Percentiles rank a stretch among this genome's conserved stretches.
These are phyloP conservation scores for Chelidonichthys spinosus DNA, from an alignment of 2,797 vertebrate species.

Conservation along the genomic window DNA sequence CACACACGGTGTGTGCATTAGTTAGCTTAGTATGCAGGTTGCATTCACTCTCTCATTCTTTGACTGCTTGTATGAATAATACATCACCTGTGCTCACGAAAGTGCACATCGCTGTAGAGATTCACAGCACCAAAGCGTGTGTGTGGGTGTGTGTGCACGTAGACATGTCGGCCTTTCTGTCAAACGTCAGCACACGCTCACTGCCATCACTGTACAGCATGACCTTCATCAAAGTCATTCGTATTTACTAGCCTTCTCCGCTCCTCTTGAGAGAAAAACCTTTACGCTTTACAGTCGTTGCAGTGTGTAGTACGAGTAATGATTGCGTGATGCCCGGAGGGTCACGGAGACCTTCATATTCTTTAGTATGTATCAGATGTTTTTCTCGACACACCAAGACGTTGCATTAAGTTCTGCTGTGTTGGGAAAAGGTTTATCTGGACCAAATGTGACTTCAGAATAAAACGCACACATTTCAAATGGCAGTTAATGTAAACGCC, in stretches of 20 bases:
- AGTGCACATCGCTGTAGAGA: conserved; percentile 52
- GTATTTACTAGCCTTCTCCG: background rate
- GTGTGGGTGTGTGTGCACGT: conserved; percentile 12
- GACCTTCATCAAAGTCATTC: conserved; percentile 34
- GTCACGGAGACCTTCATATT: conserved; percentile 10
- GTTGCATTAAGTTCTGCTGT: background rate
- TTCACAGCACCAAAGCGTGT: conserved; percentile 13
- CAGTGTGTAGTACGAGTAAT: conserved; percentile 10
- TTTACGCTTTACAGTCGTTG: conserved; percentile 7
- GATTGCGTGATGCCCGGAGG: conserved; percentile 1
- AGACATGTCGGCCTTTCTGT: conserved; percentile 8
- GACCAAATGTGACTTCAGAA: background rate
- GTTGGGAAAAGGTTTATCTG: background rate
- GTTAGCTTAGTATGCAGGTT: conserved; percentile 44
- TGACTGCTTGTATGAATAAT: conserved; percentile 67
- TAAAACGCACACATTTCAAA: background rate
- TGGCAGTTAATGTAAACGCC: background rate
- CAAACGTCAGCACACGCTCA: background rate
- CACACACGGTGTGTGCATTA: conserved; percentile 26
- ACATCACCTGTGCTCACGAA: conserved; percentile 45
- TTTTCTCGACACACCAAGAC: conserved; percentile 9
- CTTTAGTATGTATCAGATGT: background rate
- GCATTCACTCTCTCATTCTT: conserved; percentile 39
- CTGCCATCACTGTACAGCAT: conserved; percentile 4
- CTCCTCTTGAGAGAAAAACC: background rate